Evolutionary conservation across 2,888 invertebrate species (phyloP), one percentile per base, ranked within the genome.

Genomic region (Spodoptera picta): DNA sequence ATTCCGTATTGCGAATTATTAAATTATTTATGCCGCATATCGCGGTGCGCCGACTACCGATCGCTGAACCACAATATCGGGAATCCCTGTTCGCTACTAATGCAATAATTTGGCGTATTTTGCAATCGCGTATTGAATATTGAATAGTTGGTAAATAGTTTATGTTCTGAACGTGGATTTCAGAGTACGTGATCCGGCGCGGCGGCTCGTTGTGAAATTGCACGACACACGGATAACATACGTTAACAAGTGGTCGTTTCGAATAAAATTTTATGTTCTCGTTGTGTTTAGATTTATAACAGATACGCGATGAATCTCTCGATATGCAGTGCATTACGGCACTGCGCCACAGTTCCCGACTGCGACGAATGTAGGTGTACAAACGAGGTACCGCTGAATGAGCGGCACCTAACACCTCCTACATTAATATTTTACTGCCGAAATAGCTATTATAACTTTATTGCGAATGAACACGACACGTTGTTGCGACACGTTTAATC

Each of bases 21-120:
- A 94, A 94, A 94, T 94, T 93, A 94, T 94, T 94, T 93, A 94
- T 94, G 94, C 91, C 92, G 87, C 94, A 94, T 93, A 93, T 91
- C 91, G 90, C 90, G 89, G 89, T 88, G 89, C 85, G 86, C 86
- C 86, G 88, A 87, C 88, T 84, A 82, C 87, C 91, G 93, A 93
- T 89, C 93, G 89, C 93, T 90, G 91, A 91, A 93, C 94, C 93
- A 92, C 93, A 93, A 92, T 94, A 94, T 94, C 90, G 93, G 94
- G 94, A 94, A 94, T 94, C 94, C 94, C 94, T 91, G 91, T 91
- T 92, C 89, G 87, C 90, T 91, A 90, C 93, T 94, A 94, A 94
- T 94, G 93, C 93, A 94, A 94, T 94, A 94, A 94, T 94, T 94
- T 94, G 94, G 94, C 91, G 94, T 94, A 94, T 94, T 94, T 94